Evolutionary conservation across 2,113 vertebrate genomes (phyloP), one percentile per base, ranked within the genome.

Genomic region (Neolamprologus devosi): DNA sequence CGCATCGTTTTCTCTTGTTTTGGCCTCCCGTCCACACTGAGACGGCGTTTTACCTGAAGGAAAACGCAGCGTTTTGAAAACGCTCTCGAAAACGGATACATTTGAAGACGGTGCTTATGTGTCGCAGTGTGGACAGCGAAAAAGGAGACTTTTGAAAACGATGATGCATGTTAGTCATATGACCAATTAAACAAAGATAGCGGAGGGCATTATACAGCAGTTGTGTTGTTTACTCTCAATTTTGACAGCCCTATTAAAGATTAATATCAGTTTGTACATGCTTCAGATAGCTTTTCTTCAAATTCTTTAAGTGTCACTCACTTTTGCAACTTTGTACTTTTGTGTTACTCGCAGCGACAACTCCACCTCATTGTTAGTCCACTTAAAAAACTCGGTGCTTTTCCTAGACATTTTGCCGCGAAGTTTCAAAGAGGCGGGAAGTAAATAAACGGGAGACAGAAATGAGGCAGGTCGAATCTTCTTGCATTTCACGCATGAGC

Each of bases 241-340:
- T 54, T 23, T 54, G n/a, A 23, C 53, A 54, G 53, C 10, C 53
- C 53, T 12, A 23, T 54, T 54, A 23, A 23, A 12, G 10, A 54
- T 54, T 54, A 54, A 54, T 54, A 54, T 54, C 53, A 54, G n/a
- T 54, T 23, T 54, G 53, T 54, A 54, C 53, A 54, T 23, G 53
- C 10, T 54, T 4, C 51, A 53, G 51, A 21, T 21, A 11, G 51
- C n/a, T 23, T 54, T 54, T 54, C 53, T 54, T 54, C 53, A 54
- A 54, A 54, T 54, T 54, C 53, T 54, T 54, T 54, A 54, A 23
- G 6, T 23, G 3, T 23, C 53, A 54, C 3, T 54, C 53, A 6
- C 10, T 54, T 54, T 54, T 54, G n/a, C 53, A 54, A 54, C 53
- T 54, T 54, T 54, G 51, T 21, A 54, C 10, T 54, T 54, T 54